Conservation (phyloP, 2,888 invertebrate species). For the Luperina testacea region DNA sequence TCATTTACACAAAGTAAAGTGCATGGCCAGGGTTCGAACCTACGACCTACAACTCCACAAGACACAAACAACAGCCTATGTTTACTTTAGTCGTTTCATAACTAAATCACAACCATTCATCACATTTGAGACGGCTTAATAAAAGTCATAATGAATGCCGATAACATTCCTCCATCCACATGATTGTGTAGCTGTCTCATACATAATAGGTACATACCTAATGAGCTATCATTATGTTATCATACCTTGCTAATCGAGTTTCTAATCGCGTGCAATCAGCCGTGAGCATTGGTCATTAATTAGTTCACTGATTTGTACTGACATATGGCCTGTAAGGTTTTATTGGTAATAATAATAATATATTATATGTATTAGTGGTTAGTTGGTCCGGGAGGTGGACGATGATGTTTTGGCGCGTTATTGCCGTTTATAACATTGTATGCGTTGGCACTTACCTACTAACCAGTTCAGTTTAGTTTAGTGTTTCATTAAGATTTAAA, state of each 20-base stretch:
- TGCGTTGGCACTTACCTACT: neutral
- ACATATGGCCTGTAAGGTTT: constrained; percentile 25
- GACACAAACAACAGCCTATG: neutral
- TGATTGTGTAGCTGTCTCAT: no score
- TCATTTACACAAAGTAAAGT: no score
- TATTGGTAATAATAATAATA: constrained; percentile 29
- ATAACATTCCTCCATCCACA: neutral
- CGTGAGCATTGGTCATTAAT: constrained; percentile 55
- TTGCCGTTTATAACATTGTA: neutral
- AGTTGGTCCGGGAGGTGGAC: no score
- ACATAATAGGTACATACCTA: constrained; percentile 13
- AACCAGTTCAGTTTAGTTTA: neutral
- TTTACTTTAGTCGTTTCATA: neutral
- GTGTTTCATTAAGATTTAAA: neutral
- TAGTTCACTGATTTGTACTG: constrained; percentile 50
- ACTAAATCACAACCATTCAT: neutral
- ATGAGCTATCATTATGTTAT: constrained; percentile 47
- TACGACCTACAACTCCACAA: no score
- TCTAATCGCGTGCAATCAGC: constrained; percentile 55
- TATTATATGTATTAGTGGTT: neutral
- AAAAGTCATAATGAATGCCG: neutral
- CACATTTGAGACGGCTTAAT: no score
- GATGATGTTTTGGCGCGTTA: neutral
- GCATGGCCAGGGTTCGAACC: no score
- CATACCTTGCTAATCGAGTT: constrained; percentile 45